Base-by-base conservation (phyloP, 1,140 invertebrate species). In the Heliothis subflexa region DNA sequence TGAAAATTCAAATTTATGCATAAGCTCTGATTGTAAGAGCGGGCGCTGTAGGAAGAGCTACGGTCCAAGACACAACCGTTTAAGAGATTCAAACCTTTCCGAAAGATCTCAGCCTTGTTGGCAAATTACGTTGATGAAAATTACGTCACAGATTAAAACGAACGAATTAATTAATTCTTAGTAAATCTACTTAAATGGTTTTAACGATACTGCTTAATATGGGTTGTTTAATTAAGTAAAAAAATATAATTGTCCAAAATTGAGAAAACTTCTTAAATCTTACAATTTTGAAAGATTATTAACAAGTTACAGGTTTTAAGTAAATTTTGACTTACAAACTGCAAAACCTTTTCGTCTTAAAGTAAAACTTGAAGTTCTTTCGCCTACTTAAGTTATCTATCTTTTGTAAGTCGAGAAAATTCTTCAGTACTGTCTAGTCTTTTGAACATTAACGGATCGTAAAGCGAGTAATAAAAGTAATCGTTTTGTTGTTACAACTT, bases 1-100 rank as follows among this genome's bases (percentile, higher is more conserved):
- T 94, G 91, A 94, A 94, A 94, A 94, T 94, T 94, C 88, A 94
- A 94, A 94, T 94, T 94, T 93, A 94, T 94, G 91, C 93, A 94
- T 94, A 94, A 94, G 92, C 89, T 92, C 90, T 93, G 93, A 94
- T 94, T 94, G 90, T 93, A 88, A 86, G 83, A 85, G 83, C 87
- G 88, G 64, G 64, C 16, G 68, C 57, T 84, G 77, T 59, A 83
- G 81, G 66, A 81, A 81, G 78, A 88, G 78, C 82, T 80, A 86
- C 83, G 84, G 73, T 72, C 68, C 78, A 83, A 78, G 86, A 86
- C 84, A 87, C 82, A 84, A 83, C 81, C 88, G 83, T 91, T 92
- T 88, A 90, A 86, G 88, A 90, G 84, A 85, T 87, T 81, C 85
- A 88, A 90, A 88, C 86, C 89, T 89, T 81, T 73, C 76, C 76